Base-by-base conservation (phyloP, 2,113 vertebrate species). In the Cricetomys ansorgei region DNA sequence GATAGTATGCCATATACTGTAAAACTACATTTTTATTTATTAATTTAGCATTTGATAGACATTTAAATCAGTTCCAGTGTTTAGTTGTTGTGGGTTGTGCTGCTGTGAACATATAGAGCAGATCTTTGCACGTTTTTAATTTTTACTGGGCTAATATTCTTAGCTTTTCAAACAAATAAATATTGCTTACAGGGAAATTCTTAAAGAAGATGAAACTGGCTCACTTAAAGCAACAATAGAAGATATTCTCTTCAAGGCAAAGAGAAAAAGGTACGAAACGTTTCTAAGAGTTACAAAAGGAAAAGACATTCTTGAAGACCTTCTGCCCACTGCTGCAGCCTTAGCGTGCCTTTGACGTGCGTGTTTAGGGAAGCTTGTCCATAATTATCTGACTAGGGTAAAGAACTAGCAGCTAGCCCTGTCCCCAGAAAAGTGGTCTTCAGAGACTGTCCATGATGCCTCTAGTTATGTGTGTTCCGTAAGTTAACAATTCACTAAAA, bases 201-300 rank as follows among this genome's bases (percentile, higher is more conserved):
- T 99, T 40, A 99, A 99, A 97, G 99, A 99, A 97, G 99, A 99
- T 83, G 99, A 99, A 65, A 99, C 99, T 7, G 99, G 99, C 1
- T 99, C 99, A 8, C 99, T 99, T 95, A 99, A 99, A 97, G 99
- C 99, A 34, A 99, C 99, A 8, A 99, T 99, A 80, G 99, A 99
- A 96, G 99, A 99, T 88, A 99, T 99, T 97, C 98, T 99, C 9
- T 99, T 99, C 97, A 99, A 99, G 97, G 99, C 99, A 10, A 99
- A 99, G 98, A 99, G 99, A 92, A 99, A 99, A 98, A 99, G 99
- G 99, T 99, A 95, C 73, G 80, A 88, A 67, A 57, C 53, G 10
- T n/a, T 89, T 69, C 25, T 31, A 15, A 31, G 88, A n/a, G 19
- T 40, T 55, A 83, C 2, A 89, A 83, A 89, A 79, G 69, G 45